Conservation (phyloP, 2,797 vertebrate genomes). For the Hippopotamyrus pictus region DNA sequence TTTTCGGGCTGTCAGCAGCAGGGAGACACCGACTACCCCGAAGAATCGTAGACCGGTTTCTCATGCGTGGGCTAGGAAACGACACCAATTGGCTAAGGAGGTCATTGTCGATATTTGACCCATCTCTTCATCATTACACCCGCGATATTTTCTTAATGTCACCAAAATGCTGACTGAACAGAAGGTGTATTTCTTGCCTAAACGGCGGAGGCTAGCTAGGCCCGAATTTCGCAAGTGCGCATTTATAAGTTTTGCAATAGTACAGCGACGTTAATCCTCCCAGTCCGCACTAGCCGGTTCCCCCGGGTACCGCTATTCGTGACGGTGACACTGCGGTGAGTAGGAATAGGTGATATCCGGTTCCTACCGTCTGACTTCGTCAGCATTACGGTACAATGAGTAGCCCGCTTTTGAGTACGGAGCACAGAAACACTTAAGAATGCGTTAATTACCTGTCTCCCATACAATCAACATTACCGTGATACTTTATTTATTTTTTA, state of each 20-base stretch:
- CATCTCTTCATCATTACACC: background rate
- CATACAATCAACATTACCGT: background rate
- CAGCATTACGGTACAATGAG: background rate
- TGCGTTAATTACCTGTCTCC: conserved; percentile 1
- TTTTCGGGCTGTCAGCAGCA: background rate
- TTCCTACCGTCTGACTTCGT: background rate
- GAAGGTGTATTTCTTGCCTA: background rate
- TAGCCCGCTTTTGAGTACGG: background rate
- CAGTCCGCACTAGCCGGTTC: background rate
- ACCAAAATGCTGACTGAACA: background rate
- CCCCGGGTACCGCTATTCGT: background rate
- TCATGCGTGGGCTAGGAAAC: background rate
- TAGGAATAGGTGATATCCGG: background rate
- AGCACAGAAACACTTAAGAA: background rate
- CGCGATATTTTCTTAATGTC: background rate
- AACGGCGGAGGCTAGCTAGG: background rate
- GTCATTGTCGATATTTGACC: background rate
- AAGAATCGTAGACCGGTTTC: background rate
- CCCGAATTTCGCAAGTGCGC: background rate
- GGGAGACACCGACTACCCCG: background rate
- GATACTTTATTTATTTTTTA: background rate
- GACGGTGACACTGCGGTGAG: background rate
- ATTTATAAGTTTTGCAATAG: conserved; percentile 6
- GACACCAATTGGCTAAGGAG: background rate
- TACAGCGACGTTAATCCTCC: background rate